A percentile compares a stretch with the other conserved stretches of the same genome.
phyloP scores from a whole-genome alignment of 2,797 vertebrate genomes.

The Ispidina picta region DNA sequence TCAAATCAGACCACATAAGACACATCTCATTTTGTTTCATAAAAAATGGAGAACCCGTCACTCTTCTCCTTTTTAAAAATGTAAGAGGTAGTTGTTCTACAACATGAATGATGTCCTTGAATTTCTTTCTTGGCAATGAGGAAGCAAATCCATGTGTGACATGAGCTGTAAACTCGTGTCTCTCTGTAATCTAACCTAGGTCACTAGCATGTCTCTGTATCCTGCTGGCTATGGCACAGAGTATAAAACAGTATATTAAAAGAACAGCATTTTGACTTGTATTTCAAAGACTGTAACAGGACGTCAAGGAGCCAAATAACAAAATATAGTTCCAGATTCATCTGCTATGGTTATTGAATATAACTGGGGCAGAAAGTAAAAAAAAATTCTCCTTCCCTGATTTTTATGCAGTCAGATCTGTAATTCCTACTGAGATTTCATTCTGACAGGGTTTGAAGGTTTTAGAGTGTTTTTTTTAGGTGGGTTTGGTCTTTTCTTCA shows the following conservation, averaged over 20 bases:
- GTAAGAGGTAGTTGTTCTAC: background rate
- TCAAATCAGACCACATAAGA: background rate
- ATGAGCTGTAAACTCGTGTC: background rate
- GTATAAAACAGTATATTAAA: background rate
- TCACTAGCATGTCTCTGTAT: background rate
- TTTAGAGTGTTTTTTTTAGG: background rate
- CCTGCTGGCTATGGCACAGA: background rate
- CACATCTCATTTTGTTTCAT: background rate
- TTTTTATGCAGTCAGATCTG: background rate
- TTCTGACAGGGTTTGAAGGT: background rate
- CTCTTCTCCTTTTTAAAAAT: background rate
- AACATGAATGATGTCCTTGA: background rate
- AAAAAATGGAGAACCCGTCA: slow-evolving; percentile 11
- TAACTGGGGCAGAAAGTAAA: background rate
- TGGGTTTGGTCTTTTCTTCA: background rate
- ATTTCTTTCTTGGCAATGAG: slow-evolving; percentile 11
- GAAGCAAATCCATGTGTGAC: background rate
- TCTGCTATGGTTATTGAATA: background rate
- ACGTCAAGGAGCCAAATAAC: background rate
- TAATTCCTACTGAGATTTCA: background rate
- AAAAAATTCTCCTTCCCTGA: background rate
- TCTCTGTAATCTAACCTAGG: background rate
- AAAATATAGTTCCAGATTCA: background rate
- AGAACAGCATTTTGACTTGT: background rate
- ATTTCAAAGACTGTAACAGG: background rate